Evolutionary conservation across 2,888 invertebrate species (phyloP).

Genomic region (Drosophila phalerata): DNA sequence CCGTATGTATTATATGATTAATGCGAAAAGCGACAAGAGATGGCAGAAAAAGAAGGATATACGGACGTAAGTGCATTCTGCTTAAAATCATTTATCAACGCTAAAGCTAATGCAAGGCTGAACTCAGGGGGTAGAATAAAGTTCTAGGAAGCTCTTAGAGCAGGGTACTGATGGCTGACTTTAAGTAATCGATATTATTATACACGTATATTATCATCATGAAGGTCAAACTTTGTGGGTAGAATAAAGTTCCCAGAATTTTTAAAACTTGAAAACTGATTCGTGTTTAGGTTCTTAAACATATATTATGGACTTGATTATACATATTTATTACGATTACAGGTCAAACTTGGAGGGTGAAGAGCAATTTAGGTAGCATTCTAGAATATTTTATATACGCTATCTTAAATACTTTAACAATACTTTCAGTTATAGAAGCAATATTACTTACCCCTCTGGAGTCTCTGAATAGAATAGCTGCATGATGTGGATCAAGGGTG

Average conservation of each 20-base stretch:
- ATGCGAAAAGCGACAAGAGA: background rate
- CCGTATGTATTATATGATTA: background rate
- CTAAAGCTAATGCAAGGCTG: constrained; percentile 25
- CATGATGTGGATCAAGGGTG: constrained; percentile 94
- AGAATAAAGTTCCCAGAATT: no score
- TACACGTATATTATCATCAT: no score
- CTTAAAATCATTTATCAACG: constrained; percentile 42
- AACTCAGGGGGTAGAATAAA: background rate
- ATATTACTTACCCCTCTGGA: constrained; percentile 93
- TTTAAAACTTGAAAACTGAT: background rate
- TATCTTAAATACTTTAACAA: background rate
- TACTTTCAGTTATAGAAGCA: background rate
- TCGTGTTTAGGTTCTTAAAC: background rate
- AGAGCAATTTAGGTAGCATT: background rate
- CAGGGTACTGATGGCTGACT: background rate
- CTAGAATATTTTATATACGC: background rate
- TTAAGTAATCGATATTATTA: no score
- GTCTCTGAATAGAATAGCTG: constrained; percentile 95
- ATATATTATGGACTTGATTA: background rate
- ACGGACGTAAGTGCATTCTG: constrained; percentile 19
- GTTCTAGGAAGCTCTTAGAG: background rate
- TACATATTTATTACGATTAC: no score
- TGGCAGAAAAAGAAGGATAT: background rate
- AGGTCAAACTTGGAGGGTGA: background rate
- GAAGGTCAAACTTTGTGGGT: no score